Percentiles rank a stretch among this genome's conserved stretches.
phyloP scores from a whole-genome alignment of 2,113 vertebrate genomes.

The human region GRCh38 chr2:164976501-164977000 shows the following conservation, averaged over 20 bases:
- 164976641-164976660: background rate
- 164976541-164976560: constrained; percentile 19
- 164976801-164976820: background rate
- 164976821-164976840: background rate
- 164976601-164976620: constrained; percentile 45
- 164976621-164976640: constrained; percentile 14
- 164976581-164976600: constrained; percentile 11
- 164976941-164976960: background rate
- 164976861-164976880: background rate
- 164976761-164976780: background rate
- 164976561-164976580: constrained; percentile 38
- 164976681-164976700: background rate
- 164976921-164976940: background rate
- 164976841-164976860: background rate
- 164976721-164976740: background rate
- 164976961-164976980: background rate
- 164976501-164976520: constrained; percentile 5
- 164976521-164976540: constrained; percentile 17
- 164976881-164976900: background rate
- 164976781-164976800: background rate
- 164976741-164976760: background rate
- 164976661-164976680: background rate
- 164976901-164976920: background rate
- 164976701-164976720: background rate
- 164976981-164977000: background rate